Evolutionary conservation across 2,888 invertebrate genomes (phyloP).

Genomic region (Andrena fulva): DNA sequence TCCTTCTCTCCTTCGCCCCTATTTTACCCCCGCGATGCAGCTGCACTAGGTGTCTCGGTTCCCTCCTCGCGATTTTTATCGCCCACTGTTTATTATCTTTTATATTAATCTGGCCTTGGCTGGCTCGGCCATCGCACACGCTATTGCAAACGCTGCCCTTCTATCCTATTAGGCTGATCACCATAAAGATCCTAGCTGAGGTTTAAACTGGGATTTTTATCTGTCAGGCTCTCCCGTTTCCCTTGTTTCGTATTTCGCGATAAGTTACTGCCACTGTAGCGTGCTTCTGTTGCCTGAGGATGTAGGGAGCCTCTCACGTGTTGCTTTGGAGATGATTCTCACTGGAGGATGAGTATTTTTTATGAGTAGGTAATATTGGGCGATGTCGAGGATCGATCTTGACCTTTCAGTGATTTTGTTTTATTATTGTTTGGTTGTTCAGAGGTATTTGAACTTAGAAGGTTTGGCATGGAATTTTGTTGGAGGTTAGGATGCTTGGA

Average conservation of each 20-base stretch:
- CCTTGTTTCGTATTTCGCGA: not conserved
- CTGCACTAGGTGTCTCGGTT: constrained; percentile 25
- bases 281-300: not conserved
- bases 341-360: not conserved
- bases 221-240: not conserved
- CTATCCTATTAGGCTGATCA: not conserved
- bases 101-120: constrained; percentile 30
- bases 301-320: not conserved
- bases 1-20: constrained; percentile 30
- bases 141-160: not conserved
- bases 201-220: constrained; percentile 22
- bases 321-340: not conserved
- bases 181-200: not conserved
- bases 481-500: too few relatives aligned
- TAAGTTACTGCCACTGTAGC: not conserved
- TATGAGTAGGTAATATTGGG: too few relatives aligned
- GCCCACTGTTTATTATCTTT: constrained; percentile 19
- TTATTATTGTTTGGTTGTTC: too few relatives aligned
- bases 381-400: too few relatives aligned
- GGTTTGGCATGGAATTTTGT: too few relatives aligned
- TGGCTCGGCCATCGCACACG: too few relatives aligned
- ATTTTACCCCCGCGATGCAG: constrained; percentile 17
- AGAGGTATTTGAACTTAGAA: too few relatives aligned
- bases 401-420: too few relatives aligned
- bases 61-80: constrained; percentile 29